These are phyloP conservation scores for Trichonephila clavata DNA, from an alignment of 1,140 invertebrate genomes.

Conservation along the genomic window DNA sequence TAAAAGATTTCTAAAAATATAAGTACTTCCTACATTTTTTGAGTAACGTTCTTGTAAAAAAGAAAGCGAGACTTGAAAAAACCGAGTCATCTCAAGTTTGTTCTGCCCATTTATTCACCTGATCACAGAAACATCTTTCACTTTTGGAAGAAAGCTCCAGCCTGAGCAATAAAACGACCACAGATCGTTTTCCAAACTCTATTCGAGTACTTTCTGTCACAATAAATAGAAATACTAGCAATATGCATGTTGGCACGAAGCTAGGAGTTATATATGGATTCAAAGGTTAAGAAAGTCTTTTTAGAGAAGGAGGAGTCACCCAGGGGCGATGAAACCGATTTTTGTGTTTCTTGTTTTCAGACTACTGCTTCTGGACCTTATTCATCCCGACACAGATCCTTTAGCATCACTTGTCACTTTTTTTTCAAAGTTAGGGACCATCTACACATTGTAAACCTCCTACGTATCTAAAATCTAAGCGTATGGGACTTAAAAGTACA, in stretches of 20 bases:
- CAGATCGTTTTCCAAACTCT: background rate
- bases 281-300: slow-evolving; percentile 1
- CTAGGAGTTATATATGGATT: background rate
- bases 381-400: background rate
- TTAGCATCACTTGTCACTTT: slow-evolving; percentile 6
- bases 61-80: too few species aligned
- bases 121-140: background rate
- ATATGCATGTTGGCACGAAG: slow-evolving; percentile 7
- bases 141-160: background rate
- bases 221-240: background rate
- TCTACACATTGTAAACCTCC: background rate
- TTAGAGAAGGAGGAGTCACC: background rate
- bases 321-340: slow-evolving; percentile 47
- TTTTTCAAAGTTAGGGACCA: background rate
- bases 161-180: background rate
- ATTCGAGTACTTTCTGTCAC: background rate
- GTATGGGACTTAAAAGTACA: too few species aligned
- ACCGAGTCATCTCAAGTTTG: background rate
- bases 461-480: too few species aligned
- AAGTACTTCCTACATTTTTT: too few species aligned
- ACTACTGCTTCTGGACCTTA: slow-evolving; percentile 40
- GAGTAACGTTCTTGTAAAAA: too few species aligned
- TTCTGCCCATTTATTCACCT: background rate
- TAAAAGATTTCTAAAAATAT: too few species aligned
- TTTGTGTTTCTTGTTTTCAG: slow-evolving; percentile 38